A percentile compares a stretch with the other conserved stretches of the same genome.
Conservation (phyloP, 2,888 invertebrate species). For the Petrolisthes cinctipes region DNA sequence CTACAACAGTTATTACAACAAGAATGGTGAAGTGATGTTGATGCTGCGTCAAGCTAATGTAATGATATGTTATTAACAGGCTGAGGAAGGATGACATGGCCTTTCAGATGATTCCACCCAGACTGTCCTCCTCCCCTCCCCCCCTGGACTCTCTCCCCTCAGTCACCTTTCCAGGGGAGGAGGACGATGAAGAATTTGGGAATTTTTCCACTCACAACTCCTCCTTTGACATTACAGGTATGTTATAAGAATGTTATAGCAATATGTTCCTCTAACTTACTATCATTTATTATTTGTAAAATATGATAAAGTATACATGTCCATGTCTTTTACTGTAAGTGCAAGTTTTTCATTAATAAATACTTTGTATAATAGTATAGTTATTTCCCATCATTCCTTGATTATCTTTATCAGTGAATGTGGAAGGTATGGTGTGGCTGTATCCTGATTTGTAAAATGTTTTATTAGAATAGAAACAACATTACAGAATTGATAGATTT, state of each 20-base stretch:
- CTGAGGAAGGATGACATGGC: constrained; percentile 59
- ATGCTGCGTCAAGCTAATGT: background rate
- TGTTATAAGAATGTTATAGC: background rate
- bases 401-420: no score
- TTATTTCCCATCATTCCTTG: background rate
- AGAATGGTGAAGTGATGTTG: background rate
- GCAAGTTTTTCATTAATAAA: no score
- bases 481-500: no score
- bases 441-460: no score
- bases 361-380: no score
- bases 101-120: constrained; percentile 61
- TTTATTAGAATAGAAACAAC: no score
- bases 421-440: no score
- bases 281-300: no score
- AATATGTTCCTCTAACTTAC: no score
- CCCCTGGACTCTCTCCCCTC: constrained; percentile 60
- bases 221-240: constrained; percentile 59
- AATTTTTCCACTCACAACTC: constrained; percentile 48
- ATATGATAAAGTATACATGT: no score
- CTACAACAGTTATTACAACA: no score
- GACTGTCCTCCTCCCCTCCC: constrained; percentile 61
- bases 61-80: constrained; percentile 14
- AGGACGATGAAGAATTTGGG: constrained; percentile 62
- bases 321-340: no score
- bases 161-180: constrained; percentile 49